phyloP scores from a whole-genome alignment of 2,888 invertebrate species.

The Rosalia funebris region DNA sequence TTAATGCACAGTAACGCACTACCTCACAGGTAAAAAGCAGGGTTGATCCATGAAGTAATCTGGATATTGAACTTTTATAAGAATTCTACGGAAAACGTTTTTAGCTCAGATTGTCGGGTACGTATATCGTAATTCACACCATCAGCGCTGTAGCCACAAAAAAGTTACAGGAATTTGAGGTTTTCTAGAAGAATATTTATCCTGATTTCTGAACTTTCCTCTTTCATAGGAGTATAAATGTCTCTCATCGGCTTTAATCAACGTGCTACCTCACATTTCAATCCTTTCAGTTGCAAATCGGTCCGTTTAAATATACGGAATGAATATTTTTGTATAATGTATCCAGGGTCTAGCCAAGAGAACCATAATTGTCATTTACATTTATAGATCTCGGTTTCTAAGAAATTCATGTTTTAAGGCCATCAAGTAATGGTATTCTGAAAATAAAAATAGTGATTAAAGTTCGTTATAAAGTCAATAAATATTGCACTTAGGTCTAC shows the following conservation, averaged over 20 bases:
- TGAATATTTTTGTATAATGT: constrained; percentile 17
- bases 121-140: constrained; percentile 11
- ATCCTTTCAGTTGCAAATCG: constrained; percentile 21
- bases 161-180: constrained; percentile 36
- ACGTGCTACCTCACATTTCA: constrained; percentile 6
- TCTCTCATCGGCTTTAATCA: constrained; percentile 19
- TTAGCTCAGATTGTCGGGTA: neutral
- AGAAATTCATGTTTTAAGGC: no score
- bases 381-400: no score
- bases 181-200: constrained; percentile 40
- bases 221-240: constrained; percentile 14
- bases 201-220: constrained; percentile 29
- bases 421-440: no score
- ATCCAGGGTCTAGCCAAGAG: no score
- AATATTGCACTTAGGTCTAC: no score
- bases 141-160: neutral
- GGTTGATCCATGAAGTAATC: constrained; percentile 7
- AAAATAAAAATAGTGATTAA: no score
- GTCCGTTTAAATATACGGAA: constrained; percentile 11
- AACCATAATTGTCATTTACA: no score
- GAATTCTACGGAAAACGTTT: constrained; percentile 10
- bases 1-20: no score
- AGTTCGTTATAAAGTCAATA: no score
- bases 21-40: no score
- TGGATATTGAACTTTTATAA: constrained; percentile 12